Evolutionary conservation across 2,888 invertebrate genomes (phyloP).

Genomic region (Serripes groenlandicus): DNA sequence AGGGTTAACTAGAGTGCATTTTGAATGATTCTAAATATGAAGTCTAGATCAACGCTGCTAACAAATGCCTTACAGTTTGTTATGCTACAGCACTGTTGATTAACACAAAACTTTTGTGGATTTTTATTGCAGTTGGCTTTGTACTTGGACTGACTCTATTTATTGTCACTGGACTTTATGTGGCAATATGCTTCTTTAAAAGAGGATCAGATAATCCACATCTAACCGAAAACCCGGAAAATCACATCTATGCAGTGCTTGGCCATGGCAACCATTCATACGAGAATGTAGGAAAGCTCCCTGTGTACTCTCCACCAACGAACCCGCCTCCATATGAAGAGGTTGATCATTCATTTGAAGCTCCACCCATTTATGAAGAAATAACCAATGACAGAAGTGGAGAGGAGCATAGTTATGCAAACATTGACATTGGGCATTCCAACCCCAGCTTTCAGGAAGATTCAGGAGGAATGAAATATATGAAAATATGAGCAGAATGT

Average conservation of each 20-base stretch:
- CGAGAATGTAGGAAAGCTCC: conserved; percentile 37
- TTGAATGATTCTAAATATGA: too few relatives aligned
- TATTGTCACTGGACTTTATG: background rate
- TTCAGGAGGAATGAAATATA: conserved; percentile 16
- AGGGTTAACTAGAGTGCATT: background rate
- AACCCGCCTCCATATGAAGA: conserved; percentile 55
- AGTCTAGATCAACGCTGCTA: too few relatives aligned
- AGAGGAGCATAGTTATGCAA: conserved; percentile 26
- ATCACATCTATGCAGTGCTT: conserved; percentile 38
- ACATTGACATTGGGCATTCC: conserved; percentile 5
- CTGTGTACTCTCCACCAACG: conserved; percentile 48
- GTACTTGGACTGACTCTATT: conserved; percentile 7
- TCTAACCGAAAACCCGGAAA: background rate
- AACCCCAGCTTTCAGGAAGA: conserved; percentile 29
- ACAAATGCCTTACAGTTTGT: too few relatives aligned
- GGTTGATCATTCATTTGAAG: conserved; percentile 5
- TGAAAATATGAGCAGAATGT: conserved; percentile 15
- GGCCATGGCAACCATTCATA: conserved; percentile 14
- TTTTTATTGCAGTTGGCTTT: background rate
- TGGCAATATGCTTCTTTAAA: conserved; percentile 4
- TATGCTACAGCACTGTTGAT: too few relatives aligned
- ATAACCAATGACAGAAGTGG: conserved; percentile 8
- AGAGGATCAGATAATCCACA: background rate
- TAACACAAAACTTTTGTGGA: too few relatives aligned
- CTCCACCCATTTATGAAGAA: conserved; percentile 52